These are phyloP conservation scores for Pomatostomus ruficeps DNA, from an alignment of 2,113 vertebrate species.

Conservation along the genomic window DNA sequence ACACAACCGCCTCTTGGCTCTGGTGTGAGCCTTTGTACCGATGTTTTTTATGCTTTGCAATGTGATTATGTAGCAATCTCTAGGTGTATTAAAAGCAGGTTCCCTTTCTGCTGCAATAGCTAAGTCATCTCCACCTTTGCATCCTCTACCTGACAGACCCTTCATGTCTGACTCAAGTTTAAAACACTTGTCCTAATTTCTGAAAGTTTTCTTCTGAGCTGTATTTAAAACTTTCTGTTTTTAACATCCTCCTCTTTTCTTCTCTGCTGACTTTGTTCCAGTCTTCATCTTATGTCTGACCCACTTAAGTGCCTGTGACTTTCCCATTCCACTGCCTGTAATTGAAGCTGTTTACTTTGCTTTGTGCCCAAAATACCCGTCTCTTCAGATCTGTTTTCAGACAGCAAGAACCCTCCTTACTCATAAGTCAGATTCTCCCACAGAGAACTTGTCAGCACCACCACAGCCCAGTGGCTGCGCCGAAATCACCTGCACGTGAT, in stretches of 20 bases:
- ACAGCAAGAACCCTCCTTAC: neutral
- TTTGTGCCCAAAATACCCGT: slow-evolving; percentile 25
- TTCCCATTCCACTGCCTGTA: slow-evolving; percentile 11
- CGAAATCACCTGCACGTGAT: rapidly evolving
- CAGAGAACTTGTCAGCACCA: neutral
- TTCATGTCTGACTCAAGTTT: neutral
- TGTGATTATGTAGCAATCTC: neutral
- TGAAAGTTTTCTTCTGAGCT: neutral
- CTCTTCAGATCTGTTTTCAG: slow-evolving; percentile 35
- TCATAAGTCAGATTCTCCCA: neutral
- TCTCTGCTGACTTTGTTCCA: slow-evolving; percentile 31
- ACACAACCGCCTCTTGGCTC: neutral
- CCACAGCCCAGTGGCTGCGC: neutral
- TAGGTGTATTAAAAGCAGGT: neutral
- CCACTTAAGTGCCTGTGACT: slow-evolving; percentile 38
- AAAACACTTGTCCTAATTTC: neutral
- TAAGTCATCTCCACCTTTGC: neutral
- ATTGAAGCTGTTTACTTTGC: slow-evolving; percentile 31
- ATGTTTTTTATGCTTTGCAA: neutral
- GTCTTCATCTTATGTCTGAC: neutral
- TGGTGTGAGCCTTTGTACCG: neutral
- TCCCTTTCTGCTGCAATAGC: neutral
- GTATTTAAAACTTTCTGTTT: neutral
- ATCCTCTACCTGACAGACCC: neutral
- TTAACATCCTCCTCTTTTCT: slow-evolving; percentile 21